phyloP scores from a whole-genome alignment of 2,113 vertebrate species.

The Triplophysa tibetana region DNA sequence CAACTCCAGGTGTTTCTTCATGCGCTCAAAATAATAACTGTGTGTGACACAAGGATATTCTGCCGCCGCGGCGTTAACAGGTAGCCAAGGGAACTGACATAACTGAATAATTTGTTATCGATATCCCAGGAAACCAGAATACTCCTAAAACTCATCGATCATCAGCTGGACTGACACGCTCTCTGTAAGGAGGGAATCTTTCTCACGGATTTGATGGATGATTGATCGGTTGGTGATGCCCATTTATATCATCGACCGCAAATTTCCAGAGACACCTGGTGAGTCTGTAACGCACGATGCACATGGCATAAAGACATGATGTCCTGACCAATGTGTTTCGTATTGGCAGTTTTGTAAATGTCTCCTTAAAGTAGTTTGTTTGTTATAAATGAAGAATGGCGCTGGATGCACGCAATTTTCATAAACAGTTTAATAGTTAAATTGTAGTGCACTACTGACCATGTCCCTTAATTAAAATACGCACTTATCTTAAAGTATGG shows the following conservation, averaged over 20 bases:
- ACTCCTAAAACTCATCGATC: slow-evolving; percentile 35
- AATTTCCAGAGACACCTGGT: slow-evolving; percentile 58
- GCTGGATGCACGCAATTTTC: background rate
- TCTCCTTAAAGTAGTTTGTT: background rate
- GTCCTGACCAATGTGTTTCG: background rate
- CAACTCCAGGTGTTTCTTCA: slow-evolving; percentile 3
- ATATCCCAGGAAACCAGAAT: background rate
- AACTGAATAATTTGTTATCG: slow-evolving; percentile 11
- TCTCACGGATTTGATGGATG: slow-evolving; percentile 54
- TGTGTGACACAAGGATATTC: background rate
- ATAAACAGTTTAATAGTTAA: no score
- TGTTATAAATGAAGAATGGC: background rate
- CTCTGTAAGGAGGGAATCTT: slow-evolving; percentile 22
- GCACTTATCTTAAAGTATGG: background rate
- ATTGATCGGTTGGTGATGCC: slow-evolving; percentile 55
- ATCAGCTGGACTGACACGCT: slow-evolving; percentile 12
- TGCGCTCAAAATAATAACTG: background rate
- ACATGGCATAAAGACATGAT: background rate
- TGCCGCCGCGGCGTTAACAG: slow-evolving; percentile 34
- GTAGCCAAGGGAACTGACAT: slow-evolving; percentile 29
- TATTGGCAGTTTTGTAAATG: slow-evolving; percentile 2
- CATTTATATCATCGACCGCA: slow-evolving; percentile 59
- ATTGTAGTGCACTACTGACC: background rate
- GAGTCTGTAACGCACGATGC: slow-evolving; percentile 1
- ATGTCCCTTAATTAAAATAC: background rate